phyloP scores from a whole-genome alignment of 1,140 invertebrate species.

The Papilio dardanus region DNA sequence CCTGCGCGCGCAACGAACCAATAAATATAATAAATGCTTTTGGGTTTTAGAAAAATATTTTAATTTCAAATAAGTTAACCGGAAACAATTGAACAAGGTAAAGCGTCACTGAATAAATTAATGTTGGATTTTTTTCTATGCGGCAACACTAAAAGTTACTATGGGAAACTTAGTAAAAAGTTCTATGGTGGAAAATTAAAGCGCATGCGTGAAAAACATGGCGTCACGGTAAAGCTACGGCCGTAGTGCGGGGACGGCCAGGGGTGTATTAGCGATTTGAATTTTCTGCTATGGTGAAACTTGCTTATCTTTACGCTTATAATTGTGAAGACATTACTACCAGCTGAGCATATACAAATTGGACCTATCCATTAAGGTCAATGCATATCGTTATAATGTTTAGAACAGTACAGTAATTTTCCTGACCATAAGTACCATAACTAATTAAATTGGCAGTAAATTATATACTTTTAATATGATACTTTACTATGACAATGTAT shows the following conservation, averaged over 20 bases:
- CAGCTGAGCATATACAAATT: too few relatives aligned
- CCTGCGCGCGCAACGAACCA: constrained; percentile 42
- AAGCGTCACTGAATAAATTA: neutral
- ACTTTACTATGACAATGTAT: too few relatives aligned
- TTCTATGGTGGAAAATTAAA: constrained; percentile 56
- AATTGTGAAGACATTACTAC: too few relatives aligned
- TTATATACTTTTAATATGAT: too few relatives aligned
- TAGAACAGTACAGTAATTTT: too few relatives aligned
- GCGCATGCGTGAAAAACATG: constrained; percentile 78
- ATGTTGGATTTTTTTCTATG: constrained; percentile 20
- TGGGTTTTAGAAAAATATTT: neutral
- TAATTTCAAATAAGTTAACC: neutral
- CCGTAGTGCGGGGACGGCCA: constrained; percentile 72
- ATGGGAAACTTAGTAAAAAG: constrained; percentile 44
- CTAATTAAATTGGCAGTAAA: too few relatives aligned
- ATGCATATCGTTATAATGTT: too few relatives aligned
- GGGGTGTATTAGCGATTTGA: constrained; percentile 51
- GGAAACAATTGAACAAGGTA: neutral
- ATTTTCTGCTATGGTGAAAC: neutral
- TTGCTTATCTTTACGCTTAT: neutral
- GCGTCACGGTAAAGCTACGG: constrained; percentile 55
- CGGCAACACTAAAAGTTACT: constrained; percentile 56
- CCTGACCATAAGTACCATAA: too few relatives aligned
- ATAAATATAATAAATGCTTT: neutral
- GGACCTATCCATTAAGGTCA: too few relatives aligned